Conservation (phyloP, 1,140 invertebrate genomes). For the Saccostrea echinata region DNA sequence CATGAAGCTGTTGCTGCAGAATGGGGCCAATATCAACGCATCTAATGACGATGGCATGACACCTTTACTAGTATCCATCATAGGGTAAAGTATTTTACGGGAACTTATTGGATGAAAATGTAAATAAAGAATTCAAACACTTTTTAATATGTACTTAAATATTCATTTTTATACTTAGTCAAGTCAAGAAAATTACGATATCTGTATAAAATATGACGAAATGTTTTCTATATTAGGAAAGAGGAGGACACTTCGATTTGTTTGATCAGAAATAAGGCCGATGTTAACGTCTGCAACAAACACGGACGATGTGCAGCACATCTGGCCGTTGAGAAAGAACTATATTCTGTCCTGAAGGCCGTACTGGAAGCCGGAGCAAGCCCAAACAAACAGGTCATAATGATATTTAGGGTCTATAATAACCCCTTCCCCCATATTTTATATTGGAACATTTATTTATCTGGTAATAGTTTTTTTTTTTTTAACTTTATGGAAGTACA, state of each 20-base stretch:
- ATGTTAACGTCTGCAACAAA: conserved; percentile 53
- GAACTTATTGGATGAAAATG: background rate
- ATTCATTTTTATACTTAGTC: too few species aligned
- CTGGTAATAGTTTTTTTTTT: too few species aligned
- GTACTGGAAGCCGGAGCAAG: conserved; percentile 59
- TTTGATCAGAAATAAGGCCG: conserved; percentile 62
- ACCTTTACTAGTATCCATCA: conserved; percentile 59
- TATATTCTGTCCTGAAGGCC: conserved; percentile 47
- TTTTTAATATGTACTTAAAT: too few species aligned
- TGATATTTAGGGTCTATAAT: background rate
- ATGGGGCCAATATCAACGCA: conserved; percentile 58
- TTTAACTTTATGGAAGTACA: too few species aligned
- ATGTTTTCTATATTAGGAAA: conserved; percentile 59
- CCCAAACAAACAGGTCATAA: conserved; percentile 54
- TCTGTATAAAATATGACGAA: too few species aligned
- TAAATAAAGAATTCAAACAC: too few species aligned
- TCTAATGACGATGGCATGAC: conserved; percentile 60
- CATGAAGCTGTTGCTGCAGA: conserved; percentile 56
- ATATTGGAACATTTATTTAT: too few species aligned
- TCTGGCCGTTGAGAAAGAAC: conserved; percentile 56
- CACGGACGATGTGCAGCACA: conserved; percentile 59
- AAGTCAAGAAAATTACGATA: too few species aligned
- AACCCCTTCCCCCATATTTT: too few species aligned
- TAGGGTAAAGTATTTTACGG: conserved; percentile 54
- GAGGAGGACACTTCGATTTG: conserved; percentile 56